phyloP scores from a whole-genome alignment of 2,797 vertebrate species.

The Dromococcyx pavoninus region DNA sequence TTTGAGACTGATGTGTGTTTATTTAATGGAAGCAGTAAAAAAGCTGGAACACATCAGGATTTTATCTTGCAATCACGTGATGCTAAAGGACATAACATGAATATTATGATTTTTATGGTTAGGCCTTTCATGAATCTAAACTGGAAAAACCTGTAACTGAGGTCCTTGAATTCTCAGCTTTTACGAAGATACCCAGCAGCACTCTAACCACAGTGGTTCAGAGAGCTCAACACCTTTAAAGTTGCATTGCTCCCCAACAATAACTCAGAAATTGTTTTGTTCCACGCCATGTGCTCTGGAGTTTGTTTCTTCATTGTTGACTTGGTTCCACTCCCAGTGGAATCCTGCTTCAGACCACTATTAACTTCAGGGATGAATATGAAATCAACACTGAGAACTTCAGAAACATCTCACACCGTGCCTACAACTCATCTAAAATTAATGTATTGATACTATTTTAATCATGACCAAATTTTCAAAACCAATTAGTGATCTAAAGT shows the following conservation, averaged over 20 bases:
- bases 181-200: neutral
- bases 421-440: neutral
- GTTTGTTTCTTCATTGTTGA: neutral
- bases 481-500: neutral
- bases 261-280: neutral
- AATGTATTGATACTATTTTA: neutral
- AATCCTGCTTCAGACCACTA: neutral
- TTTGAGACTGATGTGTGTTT: fast-evolving
- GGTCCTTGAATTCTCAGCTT: neutral
- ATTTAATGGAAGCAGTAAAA: neutral
- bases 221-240: neutral
- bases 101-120: conserved; percentile 8
- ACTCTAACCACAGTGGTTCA: neutral
- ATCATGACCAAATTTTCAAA: neutral
- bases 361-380: neutral
- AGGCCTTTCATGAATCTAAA: neutral
- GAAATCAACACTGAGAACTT: neutral
- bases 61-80: neutral
- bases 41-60: neutral
- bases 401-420: neutral
- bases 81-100: neutral
- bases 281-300: neutral
- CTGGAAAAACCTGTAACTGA: conserved; percentile 20
- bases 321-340: neutral
- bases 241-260: neutral